Conservation (phyloP, 2,888 invertebrate genomes). For the Cryptophagus acutangulus region DNA sequence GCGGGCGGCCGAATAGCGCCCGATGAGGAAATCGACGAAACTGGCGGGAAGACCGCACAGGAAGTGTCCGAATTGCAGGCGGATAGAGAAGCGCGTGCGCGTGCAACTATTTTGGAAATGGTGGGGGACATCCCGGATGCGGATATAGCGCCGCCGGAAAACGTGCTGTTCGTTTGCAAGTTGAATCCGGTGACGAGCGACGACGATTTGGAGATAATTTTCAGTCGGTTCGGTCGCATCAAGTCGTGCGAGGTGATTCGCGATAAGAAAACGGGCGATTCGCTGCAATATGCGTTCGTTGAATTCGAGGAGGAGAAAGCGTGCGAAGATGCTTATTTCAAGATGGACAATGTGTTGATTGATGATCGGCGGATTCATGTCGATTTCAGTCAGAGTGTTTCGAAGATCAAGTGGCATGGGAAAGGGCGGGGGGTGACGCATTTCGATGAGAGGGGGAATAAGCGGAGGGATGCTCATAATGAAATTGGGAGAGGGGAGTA, state of each 20-base stretch:
- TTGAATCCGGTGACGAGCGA: constrained; percentile 97
- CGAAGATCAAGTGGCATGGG: constrained; percentile 87
- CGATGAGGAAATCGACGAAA: constrained; percentile 90
- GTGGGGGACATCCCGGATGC: constrained; percentile 97
- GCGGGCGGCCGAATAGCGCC: constrained; percentile 82
- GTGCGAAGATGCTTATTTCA: constrained; percentile 97
- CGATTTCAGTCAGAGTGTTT: constrained; percentile 98
- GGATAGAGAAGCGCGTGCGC: constrained; percentile 89
- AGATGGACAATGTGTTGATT: constrained; percentile 99
- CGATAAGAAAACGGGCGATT: constrained; percentile 88
- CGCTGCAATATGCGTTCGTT: constrained; percentile 97
- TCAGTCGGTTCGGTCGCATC: constrained; percentile 92
- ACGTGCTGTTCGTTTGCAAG: constrained; percentile 98
- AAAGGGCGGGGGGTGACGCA: constrained; percentile 76
- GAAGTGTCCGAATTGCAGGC: constrained; percentile 85
- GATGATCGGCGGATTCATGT: constrained; percentile 98
- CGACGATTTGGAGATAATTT: constrained; percentile 96
- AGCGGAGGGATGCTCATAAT: constrained; percentile 30
- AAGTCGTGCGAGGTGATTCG: constrained; percentile 93
- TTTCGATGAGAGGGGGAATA: constrained; percentile 45
- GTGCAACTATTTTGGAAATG: constrained; percentile 97
- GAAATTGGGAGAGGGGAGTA: constrained; percentile 39
- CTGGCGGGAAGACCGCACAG: constrained; percentile 71
- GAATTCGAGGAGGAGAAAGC: constrained; percentile 90
- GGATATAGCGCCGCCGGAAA: constrained; percentile 97